Evolutionary conservation across 2,888 invertebrate genomes (phyloP).

Genomic region (Oscheius onirici): DNA sequence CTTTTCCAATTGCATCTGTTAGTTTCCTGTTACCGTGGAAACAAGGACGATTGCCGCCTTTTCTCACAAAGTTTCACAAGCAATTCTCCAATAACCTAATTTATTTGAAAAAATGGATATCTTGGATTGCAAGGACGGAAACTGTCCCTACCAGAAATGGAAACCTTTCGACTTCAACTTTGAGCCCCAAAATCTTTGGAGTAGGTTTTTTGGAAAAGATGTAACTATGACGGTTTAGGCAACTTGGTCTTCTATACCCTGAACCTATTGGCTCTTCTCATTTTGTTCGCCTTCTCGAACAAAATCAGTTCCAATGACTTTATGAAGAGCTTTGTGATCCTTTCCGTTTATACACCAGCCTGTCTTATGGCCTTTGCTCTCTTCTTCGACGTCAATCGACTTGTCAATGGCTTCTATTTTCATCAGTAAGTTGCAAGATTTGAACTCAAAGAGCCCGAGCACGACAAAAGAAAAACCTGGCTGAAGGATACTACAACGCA

Average conservation of each 20-base stretch:
- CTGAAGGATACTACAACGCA: too few relatives aligned
- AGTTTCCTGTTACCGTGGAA: too few relatives aligned
- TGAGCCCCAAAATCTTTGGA: neutral
- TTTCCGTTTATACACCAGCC: neutral
- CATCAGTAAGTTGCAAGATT: neutral
- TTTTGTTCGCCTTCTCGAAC: neutral
- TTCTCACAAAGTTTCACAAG: too few relatives aligned
- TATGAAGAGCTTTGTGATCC: conserved; percentile 3
- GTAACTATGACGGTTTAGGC: neutral
- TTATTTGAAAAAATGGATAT: too few relatives aligned
- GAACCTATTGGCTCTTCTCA: neutral
- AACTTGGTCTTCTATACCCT: neutral
- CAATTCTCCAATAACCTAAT: too few relatives aligned
- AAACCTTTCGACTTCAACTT: conserved; percentile 9
- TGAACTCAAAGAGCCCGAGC: neutral
- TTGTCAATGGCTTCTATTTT: neutral
- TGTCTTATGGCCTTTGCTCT: conserved; percentile 10
- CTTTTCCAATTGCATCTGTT: too few relatives aligned
- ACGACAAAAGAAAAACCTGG: too few relatives aligned
- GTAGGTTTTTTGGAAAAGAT: neutral
- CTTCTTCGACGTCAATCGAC: conserved; percentile 3
- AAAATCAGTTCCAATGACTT: neutral
- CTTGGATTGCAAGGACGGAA: neutral
- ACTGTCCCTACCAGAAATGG: neutral
- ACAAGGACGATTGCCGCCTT: too few relatives aligned